Base-by-base conservation (phyloP, 2,888 invertebrate genomes). In the Meliscaeva auricollis region DNA sequence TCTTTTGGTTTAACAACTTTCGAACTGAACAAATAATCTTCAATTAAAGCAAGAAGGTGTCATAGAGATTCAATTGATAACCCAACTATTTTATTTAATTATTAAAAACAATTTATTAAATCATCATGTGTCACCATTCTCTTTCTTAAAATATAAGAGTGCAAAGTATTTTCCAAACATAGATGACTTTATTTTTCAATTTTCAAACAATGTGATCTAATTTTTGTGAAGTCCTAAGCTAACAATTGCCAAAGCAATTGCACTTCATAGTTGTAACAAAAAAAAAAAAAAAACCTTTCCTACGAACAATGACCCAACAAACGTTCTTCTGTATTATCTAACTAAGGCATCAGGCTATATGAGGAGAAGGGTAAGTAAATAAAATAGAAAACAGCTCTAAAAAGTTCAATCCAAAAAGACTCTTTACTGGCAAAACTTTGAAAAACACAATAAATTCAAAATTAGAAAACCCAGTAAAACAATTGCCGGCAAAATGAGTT, bases 111-210 rank as follows among this genome's bases (percentile, higher is more conserved):
- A n/a, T n/a, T n/a, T n/a, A 26, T 26, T 26, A 3, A 26, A 26
- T 26, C 26, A 26, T 26, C 26, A 26, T 26, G 26, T 4, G 26
- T 26, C 26, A 26, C 26, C 26, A 26, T 4, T 3, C 26, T 3
- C 4, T 26, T 26, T 26, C 26, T 26, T 26, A 2, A 26, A 26
- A 26, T 26, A 26, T 26, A 26, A 3, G 26, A 26, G 2, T 3
- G 41, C 11, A 13, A 90, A 90, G 90, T 90, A 89, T 90, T 90
- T 90, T 41, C 41, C 2, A 41, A 41, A 41, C 13, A 41, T 13
- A n/a, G 13, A 13, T 41, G 13, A 41, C 13, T 41, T n/a, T 17
- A 54, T 9, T 30, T 54, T 7, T 8, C 30, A 30, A 9, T 15
- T 54, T 54, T 15, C 15, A 32, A 54, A 54, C 54, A 54, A 54